Percentiles rank a stretch among this genome's conserved stretches.
phyloP scores from a whole-genome alignment of 2,797 vertebrate genomes.

The Phrynocephalus vlangalii region DNA sequence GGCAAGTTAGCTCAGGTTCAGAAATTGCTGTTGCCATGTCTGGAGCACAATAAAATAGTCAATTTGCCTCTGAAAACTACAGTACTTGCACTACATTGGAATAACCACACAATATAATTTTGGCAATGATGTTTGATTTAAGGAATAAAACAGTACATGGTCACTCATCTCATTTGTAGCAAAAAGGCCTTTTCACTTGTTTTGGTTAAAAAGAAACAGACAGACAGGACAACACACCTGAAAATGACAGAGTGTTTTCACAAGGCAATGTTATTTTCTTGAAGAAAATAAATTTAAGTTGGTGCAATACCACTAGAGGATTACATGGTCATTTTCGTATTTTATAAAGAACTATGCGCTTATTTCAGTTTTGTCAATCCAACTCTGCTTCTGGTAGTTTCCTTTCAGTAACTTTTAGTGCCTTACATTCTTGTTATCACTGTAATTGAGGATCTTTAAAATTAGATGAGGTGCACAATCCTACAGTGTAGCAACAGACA shows the following conservation, averaged over 20 bases:
- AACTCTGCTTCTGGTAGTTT: background rate
- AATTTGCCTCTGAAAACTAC: too few relatives aligned
- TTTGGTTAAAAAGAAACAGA: constrained; percentile 8
- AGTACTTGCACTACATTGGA: too few relatives aligned
- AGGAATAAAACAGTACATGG: too few relatives aligned
- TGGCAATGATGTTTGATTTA: too few relatives aligned
- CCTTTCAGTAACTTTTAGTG: background rate
- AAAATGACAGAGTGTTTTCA: background rate
- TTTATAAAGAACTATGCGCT: background rate
- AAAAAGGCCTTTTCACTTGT: background rate
- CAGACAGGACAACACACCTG: background rate
- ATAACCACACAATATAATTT: too few relatives aligned
- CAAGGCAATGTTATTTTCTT: background rate
- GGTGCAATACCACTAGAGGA: too few relatives aligned
- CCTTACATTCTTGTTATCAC: too few relatives aligned
- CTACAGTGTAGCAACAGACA: background rate
- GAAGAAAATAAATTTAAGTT: background rate
- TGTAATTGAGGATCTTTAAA: background rate
- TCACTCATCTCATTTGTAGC: background rate
- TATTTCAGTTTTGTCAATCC: background rate
- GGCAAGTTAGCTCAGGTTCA: too few relatives aligned
- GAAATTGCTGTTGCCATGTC: too few relatives aligned
- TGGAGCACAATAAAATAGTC: too few relatives aligned
- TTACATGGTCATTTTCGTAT: too few relatives aligned
- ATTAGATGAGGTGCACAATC: background rate